phyloP scores from a whole-genome alignment of 23 tunicate genomes.

The Phallusia fumigata region DNA sequence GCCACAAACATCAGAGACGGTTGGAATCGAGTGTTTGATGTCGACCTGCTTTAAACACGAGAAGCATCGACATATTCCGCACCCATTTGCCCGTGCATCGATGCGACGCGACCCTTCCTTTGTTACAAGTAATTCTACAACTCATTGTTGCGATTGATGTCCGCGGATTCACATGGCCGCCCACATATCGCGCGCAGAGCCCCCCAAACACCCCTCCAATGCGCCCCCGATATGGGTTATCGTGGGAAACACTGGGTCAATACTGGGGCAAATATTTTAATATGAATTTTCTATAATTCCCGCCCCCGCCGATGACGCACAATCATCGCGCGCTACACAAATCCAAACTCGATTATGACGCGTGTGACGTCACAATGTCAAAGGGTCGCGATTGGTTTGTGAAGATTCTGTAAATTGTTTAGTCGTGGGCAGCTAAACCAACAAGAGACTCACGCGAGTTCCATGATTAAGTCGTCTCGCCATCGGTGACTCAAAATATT shows the following conservation, averaged over 20 bases:
- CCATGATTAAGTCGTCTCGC: neutral
- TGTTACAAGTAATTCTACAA: conserved; percentile 6
- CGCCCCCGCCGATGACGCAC: neutral
- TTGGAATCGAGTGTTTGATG: neutral
- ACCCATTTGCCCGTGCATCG: neutral
- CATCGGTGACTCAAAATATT: too few relatives aligned
- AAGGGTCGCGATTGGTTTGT: neutral
- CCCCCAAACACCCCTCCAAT: neutral
- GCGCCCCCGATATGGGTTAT: neutral
- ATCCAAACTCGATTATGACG: conserved; percentile 13
- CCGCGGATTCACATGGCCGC: neutral
- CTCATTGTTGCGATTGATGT: conserved; percentile 15
- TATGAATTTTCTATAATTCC: conserved; percentile 5
- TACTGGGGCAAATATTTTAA: neutral
- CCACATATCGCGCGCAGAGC: neutral
- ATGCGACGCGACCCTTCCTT: neutral
- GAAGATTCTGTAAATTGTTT: neutral
- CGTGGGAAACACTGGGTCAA: conserved; percentile 8
- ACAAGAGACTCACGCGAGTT: neutral
- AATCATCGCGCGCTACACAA: neutral
- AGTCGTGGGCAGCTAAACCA: neutral
- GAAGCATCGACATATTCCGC: neutral
- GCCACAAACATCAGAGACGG: neutral
- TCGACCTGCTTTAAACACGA: neutral
- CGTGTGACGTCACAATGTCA: conserved; percentile 2